Evolutionary conservation across 2,888 invertebrate genomes (phyloP), one percentile per base, ranked within the genome.

Genomic region (Athrips mouffetella): DNA sequence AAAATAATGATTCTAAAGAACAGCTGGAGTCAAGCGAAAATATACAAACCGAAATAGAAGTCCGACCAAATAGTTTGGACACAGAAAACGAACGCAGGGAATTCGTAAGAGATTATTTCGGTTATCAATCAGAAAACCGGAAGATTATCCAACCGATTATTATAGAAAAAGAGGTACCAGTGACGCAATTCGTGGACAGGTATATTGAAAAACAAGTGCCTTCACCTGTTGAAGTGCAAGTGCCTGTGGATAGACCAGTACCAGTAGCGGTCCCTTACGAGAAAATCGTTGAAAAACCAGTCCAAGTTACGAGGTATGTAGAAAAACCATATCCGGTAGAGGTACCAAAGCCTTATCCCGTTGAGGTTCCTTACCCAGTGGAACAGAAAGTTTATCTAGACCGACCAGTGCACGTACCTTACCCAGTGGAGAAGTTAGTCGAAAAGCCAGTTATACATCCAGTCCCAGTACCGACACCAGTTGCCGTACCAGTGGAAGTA

Each of bases 261-360:
- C 77, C 85, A 1, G 73, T 81, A 1, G 75, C 83, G 0, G 83
- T 90, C 0, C 77, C 77, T n/a, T 76, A 76, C 30, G 91, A 91
- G 51, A 90, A 86, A 53, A 72, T 89, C 3, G 77, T 90, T 1
- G 90, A 91, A 57, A 90, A 86, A 64, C 90, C 90, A 1, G 73
- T 88, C 0, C 86, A 89, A 68, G 76, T 89, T 0, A 85, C 88
- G 1, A 80, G 71, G 59, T 83, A 85, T 51, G 80, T 91, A 0
- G 89, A 93, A 54, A 91, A 92, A 50, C 90, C 90, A 0, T 88
- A 91, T 52, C 90, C 91, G 0, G 90, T 91, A 8, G 89, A 90
- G 35, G 86, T 86, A 1, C 67, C 73, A 3, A 67, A 73, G 23
- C 90, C 90, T 6, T 87, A 91, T 48, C 90, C 91, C 0, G 90